Conservation (phyloP, 1,140 invertebrate genomes). For the Cardiocondyla obscurior region DNA sequence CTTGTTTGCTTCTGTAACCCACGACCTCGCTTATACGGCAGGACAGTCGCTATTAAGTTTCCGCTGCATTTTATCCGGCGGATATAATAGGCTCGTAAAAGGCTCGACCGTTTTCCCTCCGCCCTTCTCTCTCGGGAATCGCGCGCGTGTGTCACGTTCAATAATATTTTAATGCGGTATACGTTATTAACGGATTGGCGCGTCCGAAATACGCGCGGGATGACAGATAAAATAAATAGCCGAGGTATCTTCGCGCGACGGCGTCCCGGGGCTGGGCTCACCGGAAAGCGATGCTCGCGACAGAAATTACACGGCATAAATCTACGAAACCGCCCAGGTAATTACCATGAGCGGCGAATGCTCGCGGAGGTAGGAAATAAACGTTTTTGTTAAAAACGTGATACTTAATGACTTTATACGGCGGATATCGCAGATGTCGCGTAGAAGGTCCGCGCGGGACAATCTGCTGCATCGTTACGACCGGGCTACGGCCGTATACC, state of each 20-base stretch:
- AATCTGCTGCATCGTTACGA: conserved; percentile 62
- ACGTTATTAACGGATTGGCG: neutral
- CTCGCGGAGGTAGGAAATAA: neutral
- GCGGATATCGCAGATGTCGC: neutral
- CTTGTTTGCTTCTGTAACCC: conserved; percentile 70
- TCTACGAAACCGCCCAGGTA: neutral
- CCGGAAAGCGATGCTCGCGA: neutral
- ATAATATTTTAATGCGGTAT: conserved; percentile 3
- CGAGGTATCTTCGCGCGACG: neutral
- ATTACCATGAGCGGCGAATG: neutral
- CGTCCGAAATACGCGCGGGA: neutral
- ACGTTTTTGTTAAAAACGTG: conserved; percentile 42
- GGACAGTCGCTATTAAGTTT: conserved; percentile 49
- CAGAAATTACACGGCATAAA: conserved; percentile 10
- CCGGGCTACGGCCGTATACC: conserved; percentile 19
- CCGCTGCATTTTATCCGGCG: conserved; percentile 43
- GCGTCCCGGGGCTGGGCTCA: neutral
- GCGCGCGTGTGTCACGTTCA: neutral
- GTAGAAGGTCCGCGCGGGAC: conserved; percentile 10
- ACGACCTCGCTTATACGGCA: conserved; percentile 43
- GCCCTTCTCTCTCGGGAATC: neutral
- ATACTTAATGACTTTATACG: conserved; percentile 20
- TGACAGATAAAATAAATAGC: neutral
- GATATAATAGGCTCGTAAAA: conserved; percentile 60
- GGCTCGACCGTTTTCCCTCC: neutral